Base-by-base conservation (phyloP, 2,888 invertebrate species). In the Caenorhabditis wallacei region DNA sequence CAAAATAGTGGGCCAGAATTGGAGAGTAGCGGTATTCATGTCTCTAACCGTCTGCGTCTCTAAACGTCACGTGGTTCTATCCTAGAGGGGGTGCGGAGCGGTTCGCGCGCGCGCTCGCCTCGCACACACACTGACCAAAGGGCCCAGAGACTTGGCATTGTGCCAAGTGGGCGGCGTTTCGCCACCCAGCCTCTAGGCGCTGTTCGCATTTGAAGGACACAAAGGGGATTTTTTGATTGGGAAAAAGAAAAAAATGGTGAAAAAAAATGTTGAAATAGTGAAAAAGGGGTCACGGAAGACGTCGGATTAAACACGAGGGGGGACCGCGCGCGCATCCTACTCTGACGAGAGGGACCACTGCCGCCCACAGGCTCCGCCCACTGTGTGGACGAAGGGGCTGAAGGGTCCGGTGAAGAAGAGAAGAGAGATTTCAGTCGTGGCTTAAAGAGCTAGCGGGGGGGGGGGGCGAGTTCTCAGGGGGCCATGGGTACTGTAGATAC, bases 11-110 rank as follows among this genome's bases (percentile, higher is more conserved):
- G 13, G 40, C 2, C 2, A 40, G 30, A 40, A 13, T 8, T 11
- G 59, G 61, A 16, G 18, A 61, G 59, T 11, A 40, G 37, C 56
- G 24, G 35, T 35, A 22, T 35, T n/a, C 13, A 16, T 40, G 4
- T 22, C 56, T 72, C 72, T 53, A 53, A 72, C 61, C 54, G 72
- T 56, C 72, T 64, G 63, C 72, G 63, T 54, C 26, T 64, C 37
- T 13, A 16, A 35, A 59, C 43, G 37, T 51, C 22, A 30, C 53
- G 30, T 11, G 20, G 20, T 74, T 22, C n/a, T n/a, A n/a, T n/a
- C n/a, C n/a, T 24, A 56, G 8, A 4, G n/a, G 46, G 18, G 4
- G 20, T 35, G 75, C 75, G 75, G 30, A 20, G 75, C 75, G 75
- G 75, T 43, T 48, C 75, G 26, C 74, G 74, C 74, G 74, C 53